phyloP scores from a whole-genome alignment of 2,797 vertebrate species.

The Helostoma temminkii region DNA sequence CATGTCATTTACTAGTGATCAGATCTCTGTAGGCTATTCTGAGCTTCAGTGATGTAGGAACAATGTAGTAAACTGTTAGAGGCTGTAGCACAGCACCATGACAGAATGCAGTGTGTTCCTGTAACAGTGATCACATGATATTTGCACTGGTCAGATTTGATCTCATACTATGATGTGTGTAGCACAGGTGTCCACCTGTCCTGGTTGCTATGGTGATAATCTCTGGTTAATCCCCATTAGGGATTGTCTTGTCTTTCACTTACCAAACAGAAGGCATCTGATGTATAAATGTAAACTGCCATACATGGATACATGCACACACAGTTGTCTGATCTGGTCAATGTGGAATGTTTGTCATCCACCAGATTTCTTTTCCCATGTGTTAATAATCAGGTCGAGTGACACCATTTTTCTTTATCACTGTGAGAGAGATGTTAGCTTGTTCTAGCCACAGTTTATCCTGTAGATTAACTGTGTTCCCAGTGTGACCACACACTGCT shows the following conservation, averaged over 20 bases:
- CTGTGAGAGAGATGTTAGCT: background rate
- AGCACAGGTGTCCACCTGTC: background rate
- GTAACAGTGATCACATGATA: background rate
- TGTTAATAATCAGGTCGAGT: too few species aligned
- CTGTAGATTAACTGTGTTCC: background rate
- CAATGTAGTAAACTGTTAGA: too few species aligned
- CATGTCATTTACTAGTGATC: too few species aligned
- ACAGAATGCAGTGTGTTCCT: too few species aligned
- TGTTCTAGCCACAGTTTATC: background rate
- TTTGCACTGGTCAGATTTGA: too few species aligned
- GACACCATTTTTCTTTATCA: background rate
- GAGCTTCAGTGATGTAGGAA: too few species aligned
- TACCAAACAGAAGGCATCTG: background rate
- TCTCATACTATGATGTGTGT: background rate
- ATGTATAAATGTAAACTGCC: background rate
- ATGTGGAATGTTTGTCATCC: too few species aligned
- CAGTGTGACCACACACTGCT: background rate
- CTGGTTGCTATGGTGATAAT: background rate
- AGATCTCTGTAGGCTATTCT: too few species aligned
- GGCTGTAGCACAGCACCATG: too few species aligned
- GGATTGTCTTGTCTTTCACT: background rate
- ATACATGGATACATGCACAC: too few species aligned
- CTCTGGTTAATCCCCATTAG: background rate
- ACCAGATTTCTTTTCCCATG: too few species aligned
- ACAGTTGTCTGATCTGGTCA: too few species aligned